These are phyloP conservation scores for Heliconius erato DNA, from an alignment of 2,888 invertebrate species.

Conservation along the genomic window DNA sequence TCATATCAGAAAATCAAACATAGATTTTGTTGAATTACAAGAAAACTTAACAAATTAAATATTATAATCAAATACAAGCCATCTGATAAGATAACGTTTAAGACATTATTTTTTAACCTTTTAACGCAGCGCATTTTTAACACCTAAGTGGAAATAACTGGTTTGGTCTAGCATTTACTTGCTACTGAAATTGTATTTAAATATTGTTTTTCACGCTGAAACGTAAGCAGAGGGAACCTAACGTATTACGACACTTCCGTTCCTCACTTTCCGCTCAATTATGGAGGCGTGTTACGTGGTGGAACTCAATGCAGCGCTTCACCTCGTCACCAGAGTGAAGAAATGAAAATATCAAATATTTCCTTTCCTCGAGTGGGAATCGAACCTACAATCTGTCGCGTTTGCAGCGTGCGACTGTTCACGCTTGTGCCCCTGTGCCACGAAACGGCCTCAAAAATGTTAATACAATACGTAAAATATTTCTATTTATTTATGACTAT, in stretches of 20 bases:
- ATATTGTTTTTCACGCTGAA: background rate
- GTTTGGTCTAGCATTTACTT: background rate
- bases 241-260: background rate
- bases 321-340: background rate
- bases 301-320: background rate
- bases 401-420: background rate
- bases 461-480: no score
- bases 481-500: no score
- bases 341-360: background rate
- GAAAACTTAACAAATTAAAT: background rate
- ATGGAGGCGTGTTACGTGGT: background rate
- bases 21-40: background rate
- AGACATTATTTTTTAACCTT: constrained; percentile 2
- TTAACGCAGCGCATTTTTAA: background rate
- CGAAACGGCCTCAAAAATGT: background rate
- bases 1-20: constrained; percentile 11
- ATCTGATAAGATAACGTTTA: constrained; percentile 16
- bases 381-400: background rate
- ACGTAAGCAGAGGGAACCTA: background rate
- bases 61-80: constrained; percentile 7
- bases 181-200: background rate
- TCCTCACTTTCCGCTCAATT: background rate
- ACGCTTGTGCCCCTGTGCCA: background rate
- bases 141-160: background rate
- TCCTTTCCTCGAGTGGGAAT: background rate